Base-by-base conservation (phyloP, 2,113 vertebrate species). In the Heteronetta atricapilla region DNA sequence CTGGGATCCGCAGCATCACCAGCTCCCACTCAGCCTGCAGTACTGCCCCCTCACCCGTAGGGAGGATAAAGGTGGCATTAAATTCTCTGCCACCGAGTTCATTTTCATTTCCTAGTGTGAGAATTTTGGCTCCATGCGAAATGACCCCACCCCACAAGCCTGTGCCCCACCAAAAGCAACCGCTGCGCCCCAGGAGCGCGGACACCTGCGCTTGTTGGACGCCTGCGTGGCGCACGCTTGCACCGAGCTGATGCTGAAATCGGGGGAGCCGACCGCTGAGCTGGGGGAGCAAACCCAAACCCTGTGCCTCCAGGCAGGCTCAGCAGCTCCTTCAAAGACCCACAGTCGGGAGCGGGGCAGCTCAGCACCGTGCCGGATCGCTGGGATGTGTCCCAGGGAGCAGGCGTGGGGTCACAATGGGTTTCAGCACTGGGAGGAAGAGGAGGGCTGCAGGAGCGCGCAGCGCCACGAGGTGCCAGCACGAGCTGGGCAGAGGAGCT, bases 401-500 rank as follows among this genome's bases (percentile, higher is more conserved):
- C 14, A 0, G 18, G 50, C 26, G 34, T 3, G 3, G 22, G 1
- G 1, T 8, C 6, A 12, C 48, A 31, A 18, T 16, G 22, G 0
- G 11, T 5, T 33, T 3, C 85, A 78, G 33, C 3, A 0, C 17
- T 0, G 1, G 48, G 28, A 73, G 62, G 33, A 82, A 82, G 59
- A 40, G 0, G 0, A 76, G 33, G 44, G 0, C 89, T 80, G 91
- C 77, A 67, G 16, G 52, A 91, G 52, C 84, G 33, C 25, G 15
- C 16, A 29, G 66, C 74, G n/a, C 84, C 78, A 1, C 69, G 5
- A 89, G 91, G 31, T 59, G 69, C 89, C 96, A 96, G 93, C 94
- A 90, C n/a, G 77, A 31, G 26, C 73, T 14, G 0, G 34, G 11
- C 1, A 5, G 26, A 53, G 5, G 26, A 90, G 80, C 76, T 2